Conservation (phyloP, 2,888 invertebrate species). For the Stratiomys singularior region DNA sequence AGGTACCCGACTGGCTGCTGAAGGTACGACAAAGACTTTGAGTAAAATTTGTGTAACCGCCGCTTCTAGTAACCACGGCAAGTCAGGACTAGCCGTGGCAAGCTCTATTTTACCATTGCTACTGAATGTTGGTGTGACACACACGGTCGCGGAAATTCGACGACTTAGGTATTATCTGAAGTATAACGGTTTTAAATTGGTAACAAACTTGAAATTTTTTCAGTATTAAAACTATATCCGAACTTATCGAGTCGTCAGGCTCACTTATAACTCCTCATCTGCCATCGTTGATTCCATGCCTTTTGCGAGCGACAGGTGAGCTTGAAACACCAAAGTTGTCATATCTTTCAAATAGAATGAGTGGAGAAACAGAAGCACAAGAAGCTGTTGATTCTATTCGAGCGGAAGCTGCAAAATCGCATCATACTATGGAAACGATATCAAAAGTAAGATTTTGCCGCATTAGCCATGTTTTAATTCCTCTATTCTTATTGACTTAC, state of each 20-base stretch:
- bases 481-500: too few species aligned
- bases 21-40: conserved; percentile 75
- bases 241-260: conserved; percentile 85
- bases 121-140: conserved; percentile 81
- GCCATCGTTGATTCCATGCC: conserved; percentile 80
- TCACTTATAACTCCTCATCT: conserved; percentile 83
- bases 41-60: conserved; percentile 82
- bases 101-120: conserved; percentile 82
- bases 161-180: conserved; percentile 79
- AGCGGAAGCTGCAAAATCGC: conserved; percentile 82
- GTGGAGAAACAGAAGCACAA: conserved; percentile 75
- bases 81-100: conserved; percentile 77
- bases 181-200: too few species aligned
- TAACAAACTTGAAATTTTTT: neutral
- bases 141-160: conserved; percentile 81
- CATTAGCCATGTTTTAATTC: too few species aligned
- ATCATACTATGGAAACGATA: conserved; percentile 89
- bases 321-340: conserved; percentile 83
- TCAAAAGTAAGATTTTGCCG: conserved; percentile 79
- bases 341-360: conserved; percentile 79
- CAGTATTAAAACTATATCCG: conserved; percentile 86
- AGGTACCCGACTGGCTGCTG: conserved; percentile 80
- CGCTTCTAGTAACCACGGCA: conserved; percentile 75
- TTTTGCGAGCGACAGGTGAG: conserved; percentile 88
- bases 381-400: conserved; percentile 83